Base-by-base conservation (phyloP, 2,888 invertebrate species). In the Biston stratarius region DNA sequence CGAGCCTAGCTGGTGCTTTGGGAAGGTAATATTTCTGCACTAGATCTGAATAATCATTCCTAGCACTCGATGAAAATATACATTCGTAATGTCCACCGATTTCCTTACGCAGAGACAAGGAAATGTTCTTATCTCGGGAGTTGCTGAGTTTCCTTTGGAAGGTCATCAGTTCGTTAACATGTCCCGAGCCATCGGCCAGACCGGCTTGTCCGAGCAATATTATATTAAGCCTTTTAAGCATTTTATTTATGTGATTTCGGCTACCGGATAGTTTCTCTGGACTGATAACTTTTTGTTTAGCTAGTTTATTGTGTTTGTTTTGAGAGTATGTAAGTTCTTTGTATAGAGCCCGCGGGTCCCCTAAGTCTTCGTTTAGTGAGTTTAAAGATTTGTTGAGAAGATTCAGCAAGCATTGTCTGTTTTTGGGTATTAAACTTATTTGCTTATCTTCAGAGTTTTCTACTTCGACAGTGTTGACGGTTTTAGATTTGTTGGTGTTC, bases 131-230 rank as follows among this genome's bases (percentile, higher is more conserved):
- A 14, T 83, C 78, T 49, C 82, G 82, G 6, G 74, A 82, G 64
- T 85, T 84, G 14, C 85, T 86, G 2, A 94, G 77, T 74, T 83
- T 86, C 56, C 86, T 77, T 48, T 88, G 84, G 24, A 92, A 83
- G 0, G 83, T 70, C 53, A 91, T 73, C 15, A 95, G 79, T 70
- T 91, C 87, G 5, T 82, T 89, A 34, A 95, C 78, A 76, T 94
- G 94, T 67, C 80, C 75, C 0, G 85, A 77, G 0, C 95, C 95
- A 64, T 94, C 91, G 5, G 87, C 87, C 33, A 95, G 89, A 0
- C 95, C 95, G 0, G 94, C 94, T 81, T 95, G 95, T 0, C 95
- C 95, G 7, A 95, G 81, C 7, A 95, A 83, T 42, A 95, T 91
- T 91, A 95, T 95, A 75, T 95, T 95, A 0, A 95, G 82, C 56